Evolutionary conservation across 2,797 vertebrate genomes (phyloP).

Genomic region (Diplodus puntazzo): DNA sequence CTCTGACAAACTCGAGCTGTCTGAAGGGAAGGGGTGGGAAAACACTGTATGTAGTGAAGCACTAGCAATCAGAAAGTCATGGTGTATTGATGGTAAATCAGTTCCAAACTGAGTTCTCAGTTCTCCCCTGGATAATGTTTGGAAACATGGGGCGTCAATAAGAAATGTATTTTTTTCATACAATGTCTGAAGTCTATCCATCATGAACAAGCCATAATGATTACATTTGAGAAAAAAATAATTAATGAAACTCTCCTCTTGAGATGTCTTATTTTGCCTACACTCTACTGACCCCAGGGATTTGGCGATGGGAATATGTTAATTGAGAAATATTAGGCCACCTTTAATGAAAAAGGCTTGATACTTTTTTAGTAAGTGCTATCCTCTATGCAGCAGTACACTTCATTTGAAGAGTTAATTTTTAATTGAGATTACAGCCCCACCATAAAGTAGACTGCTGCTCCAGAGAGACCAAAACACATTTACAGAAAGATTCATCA

Average conservation of each 20-base stretch:
- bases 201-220: slow-evolving; percentile 29
- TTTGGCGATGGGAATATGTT: slow-evolving; percentile 48
- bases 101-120: too few species aligned
- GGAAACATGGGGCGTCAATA: too few species aligned
- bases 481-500: slow-evolving; percentile 55
- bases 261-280: too few species aligned
- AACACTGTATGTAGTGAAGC: too few species aligned
- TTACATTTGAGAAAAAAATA: slow-evolving; percentile 43
- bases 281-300: slow-evolving; percentile 39
- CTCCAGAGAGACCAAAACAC: slow-evolving; percentile 50
- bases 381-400: slow-evolving; percentile 45
- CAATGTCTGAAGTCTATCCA: slow-evolving; percentile 13
- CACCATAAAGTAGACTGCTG: slow-evolving; percentile 37
- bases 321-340: slow-evolving; percentile 64
- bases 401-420: slow-evolving; percentile 60
- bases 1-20: too few species aligned
- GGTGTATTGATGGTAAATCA: too few species aligned
- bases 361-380: slow-evolving; percentile 38
- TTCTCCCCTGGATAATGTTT: too few species aligned
- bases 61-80: too few species aligned
- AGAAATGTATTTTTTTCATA: neutral
- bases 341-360: slow-evolving; percentile 57
- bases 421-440: slow-evolving; percentile 66
- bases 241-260: slow-evolving; percentile 45
- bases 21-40: too few species aligned